Conservation (phyloP, 2,888 invertebrate genomes). For the Melanostoma mellinum region DNA sequence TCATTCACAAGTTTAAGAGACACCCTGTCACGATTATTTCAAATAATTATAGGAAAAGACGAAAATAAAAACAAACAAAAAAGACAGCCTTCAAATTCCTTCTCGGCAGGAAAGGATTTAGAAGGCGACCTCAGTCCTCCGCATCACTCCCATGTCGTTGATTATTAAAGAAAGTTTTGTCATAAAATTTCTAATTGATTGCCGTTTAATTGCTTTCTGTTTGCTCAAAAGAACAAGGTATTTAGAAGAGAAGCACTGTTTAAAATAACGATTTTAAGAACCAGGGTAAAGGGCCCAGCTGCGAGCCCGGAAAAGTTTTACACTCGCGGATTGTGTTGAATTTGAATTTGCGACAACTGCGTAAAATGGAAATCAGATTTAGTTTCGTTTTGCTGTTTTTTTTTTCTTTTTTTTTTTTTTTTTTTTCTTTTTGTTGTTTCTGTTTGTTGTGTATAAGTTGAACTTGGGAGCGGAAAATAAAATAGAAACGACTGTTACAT, state of each 20-base stretch:
- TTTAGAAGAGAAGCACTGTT: conserved; percentile 36
- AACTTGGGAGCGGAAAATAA: conserved; percentile 20
- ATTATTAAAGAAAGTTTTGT: conserved; percentile 69
- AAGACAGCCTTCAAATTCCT: too few species aligned
- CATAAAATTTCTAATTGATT: conserved; percentile 71
- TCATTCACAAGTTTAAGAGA: too few species aligned
- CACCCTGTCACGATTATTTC: too few species aligned
- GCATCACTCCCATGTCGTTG: conserved; percentile 11
- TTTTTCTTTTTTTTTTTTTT: neutral
- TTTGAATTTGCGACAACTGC: conserved; percentile 65
- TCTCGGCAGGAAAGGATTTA: conserved; percentile 42
- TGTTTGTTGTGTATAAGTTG: conserved; percentile 28
- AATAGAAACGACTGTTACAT: conserved; percentile 26
- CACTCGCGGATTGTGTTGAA: conserved; percentile 45
- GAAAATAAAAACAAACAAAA: too few species aligned
- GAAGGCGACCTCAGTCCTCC: conserved; percentile 9
- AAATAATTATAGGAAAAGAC: too few species aligned
- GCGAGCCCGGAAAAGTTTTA: conserved; percentile 36
- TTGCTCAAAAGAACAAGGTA: conserved; percentile 46
- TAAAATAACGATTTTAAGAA: conserved; percentile 50
- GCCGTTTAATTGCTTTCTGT: conserved; percentile 71
- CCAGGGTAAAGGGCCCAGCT: conserved; percentile 11
- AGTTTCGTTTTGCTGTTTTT: conserved; percentile 35
- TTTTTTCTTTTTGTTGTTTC: neutral
- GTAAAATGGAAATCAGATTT: conserved; percentile 67